These are phyloP conservation scores for Elmis aenea DNA, from an alignment of 2,888 invertebrate genomes.

Conservation along the genomic window DNA sequence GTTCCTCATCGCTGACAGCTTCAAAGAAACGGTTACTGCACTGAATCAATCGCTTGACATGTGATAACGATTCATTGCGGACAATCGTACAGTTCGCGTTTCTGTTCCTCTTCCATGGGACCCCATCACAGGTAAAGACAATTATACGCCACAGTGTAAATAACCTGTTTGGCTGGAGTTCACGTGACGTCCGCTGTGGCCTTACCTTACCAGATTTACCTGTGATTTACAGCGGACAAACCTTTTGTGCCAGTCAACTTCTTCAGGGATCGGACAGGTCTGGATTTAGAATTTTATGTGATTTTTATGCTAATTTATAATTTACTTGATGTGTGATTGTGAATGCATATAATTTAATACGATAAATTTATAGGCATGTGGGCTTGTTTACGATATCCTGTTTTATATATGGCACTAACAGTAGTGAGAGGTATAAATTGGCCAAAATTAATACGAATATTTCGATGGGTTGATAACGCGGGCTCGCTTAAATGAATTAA, in stretches of 20 bases:
- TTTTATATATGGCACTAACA: too few relatives aligned
- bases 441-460: too few relatives aligned
- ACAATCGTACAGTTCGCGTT: constrained; percentile 3
- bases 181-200: constrained; percentile 23
- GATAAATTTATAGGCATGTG: constrained; percentile 27
- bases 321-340: constrained; percentile 35
- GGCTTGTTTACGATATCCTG: constrained; percentile 6
- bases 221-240: constrained; percentile 45
- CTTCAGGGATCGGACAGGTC: constrained; percentile 36
- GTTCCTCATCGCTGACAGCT: constrained; percentile 26
- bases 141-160: background rate
- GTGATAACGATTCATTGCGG: constrained; percentile 20
- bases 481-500: too few relatives aligned
- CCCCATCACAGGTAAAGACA: too few relatives aligned
- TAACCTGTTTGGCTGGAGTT: constrained; percentile 11
- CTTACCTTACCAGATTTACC: constrained; percentile 25
- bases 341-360: constrained; percentile 18
- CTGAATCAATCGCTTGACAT: constrained; percentile 29
- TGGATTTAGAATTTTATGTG: constrained; percentile 45
- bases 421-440: too few relatives aligned
- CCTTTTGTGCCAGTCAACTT: constrained; percentile 46
- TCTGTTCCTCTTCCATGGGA: constrained; percentile 7
- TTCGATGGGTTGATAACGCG: too few relatives aligned
- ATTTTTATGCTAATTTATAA: constrained; percentile 47
- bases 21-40: constrained; percentile 24